Evolutionary conservation across 2,797 vertebrate genomes (phyloP).

Genomic region (Anolis apletophallus): DNA sequence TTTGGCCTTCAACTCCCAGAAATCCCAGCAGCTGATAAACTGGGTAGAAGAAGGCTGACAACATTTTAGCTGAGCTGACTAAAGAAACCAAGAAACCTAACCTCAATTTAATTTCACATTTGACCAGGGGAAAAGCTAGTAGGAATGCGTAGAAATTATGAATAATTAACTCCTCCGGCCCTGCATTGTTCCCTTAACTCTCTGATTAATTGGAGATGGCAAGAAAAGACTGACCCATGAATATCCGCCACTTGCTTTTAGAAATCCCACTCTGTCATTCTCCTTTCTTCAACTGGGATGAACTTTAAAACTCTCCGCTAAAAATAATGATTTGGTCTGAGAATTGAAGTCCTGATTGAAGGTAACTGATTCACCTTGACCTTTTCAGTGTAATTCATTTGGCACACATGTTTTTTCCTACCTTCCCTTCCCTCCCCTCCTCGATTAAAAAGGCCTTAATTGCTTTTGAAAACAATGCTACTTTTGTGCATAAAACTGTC

Average conservation of each 20-base stretch:
- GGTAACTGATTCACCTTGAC: conserved; percentile 25
- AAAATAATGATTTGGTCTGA: conserved; percentile 57
- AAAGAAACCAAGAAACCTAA: conserved; percentile 47
- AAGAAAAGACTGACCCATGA: conserved; percentile 52
- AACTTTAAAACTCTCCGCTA: conserved; percentile 65
- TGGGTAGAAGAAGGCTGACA: no score
- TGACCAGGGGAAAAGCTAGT: conserved; percentile 27
- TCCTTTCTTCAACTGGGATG: conserved; percentile 39
- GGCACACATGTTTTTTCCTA: not conserved
- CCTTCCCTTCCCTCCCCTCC: not conserved
- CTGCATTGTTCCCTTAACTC: conserved; percentile 47
- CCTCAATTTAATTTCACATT: conserved; percentile 47
- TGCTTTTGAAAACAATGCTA: not conserved
- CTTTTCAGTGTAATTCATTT: not conserved
- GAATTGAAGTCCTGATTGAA: conserved; percentile 45
- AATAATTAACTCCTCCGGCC: conserved; percentile 60
- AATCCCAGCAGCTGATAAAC: no score
- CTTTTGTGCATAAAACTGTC: not conserved
- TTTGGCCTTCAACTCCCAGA: no score
- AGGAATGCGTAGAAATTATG: conserved; percentile 61
- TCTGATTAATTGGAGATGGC: conserved; percentile 63
- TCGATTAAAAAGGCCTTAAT: no score
- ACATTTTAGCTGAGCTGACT: not conserved
- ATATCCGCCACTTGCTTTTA: conserved; percentile 60
- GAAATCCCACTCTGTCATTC: conserved; percentile 53